Percentiles rank a stretch among this genome's conserved stretches.
Conservation (phyloP, 2,113 vertebrate genomes). For the Trogon surrucura region DNA sequence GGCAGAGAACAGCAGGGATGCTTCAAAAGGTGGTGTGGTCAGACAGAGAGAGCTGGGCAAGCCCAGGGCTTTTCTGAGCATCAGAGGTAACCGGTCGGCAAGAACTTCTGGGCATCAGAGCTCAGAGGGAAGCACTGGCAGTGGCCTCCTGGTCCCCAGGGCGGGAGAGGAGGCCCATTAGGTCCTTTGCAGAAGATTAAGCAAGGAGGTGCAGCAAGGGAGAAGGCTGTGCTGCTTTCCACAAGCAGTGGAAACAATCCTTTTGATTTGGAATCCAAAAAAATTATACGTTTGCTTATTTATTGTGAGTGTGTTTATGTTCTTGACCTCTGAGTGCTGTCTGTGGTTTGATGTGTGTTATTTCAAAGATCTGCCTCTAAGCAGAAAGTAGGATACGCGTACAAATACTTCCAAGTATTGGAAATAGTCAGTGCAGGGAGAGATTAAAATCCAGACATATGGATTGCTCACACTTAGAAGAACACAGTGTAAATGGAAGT, state of each 20-base stretch:
- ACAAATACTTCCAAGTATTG: neutral
- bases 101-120: neutral
- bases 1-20: accelerated
- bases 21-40: neutral
- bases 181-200: neutral
- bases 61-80: neutral
- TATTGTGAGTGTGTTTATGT: neutral
- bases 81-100: neutral
- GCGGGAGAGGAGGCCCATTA: neutral
- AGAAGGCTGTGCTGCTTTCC: neutral
- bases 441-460: neutral
- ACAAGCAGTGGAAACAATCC: neutral
- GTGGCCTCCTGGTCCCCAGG: neutral
- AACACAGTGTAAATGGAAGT: neutral
- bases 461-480: neutral
- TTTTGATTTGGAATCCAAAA: neutral
- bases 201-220: neutral
- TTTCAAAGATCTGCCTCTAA: neutral
- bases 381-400: neutral
- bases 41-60: neutral
- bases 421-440: neutral
- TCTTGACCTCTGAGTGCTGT: neutral
- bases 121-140: neutral
- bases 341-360: neutral
- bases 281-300: neutral